Evolutionary conservation across 2,113 vertebrate genomes (phyloP).

Genomic region (Anoura caudifer): DNA sequence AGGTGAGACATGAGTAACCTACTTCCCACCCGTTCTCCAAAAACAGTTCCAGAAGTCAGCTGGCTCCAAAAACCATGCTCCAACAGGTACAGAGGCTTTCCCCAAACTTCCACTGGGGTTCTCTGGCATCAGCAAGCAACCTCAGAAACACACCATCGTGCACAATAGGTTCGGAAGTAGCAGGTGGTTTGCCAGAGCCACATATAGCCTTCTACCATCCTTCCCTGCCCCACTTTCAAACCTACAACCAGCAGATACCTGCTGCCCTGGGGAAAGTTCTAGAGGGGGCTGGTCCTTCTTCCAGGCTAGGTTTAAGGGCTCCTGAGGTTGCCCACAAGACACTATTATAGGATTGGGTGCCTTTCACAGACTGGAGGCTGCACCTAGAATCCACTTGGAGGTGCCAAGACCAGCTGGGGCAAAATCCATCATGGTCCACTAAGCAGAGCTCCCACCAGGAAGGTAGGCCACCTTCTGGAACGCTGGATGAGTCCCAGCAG

Average conservation of each 20-base stretch:
- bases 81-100: background rate
- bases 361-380: background rate
- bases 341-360: background rate
- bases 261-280: conserved; percentile 4
- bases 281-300: background rate
- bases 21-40: conserved; percentile 30
- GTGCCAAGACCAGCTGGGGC: conserved; percentile 1
- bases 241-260: conserved; percentile 12
- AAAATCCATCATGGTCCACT: conserved; percentile 10
- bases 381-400: background rate
- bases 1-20: conserved; percentile 50
- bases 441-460: conserved; percentile 16
- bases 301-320: background rate
- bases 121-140: conserved; percentile 31
- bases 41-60: conserved; percentile 27
- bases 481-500: background rate
- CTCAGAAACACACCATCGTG: conserved; percentile 17
- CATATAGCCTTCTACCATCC: background rate
- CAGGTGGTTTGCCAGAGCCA: conserved; percentile 23
- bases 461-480: conserved; percentile 10
- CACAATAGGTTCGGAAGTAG: conserved; percentile 5
- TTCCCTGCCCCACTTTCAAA: background rate
- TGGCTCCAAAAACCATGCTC: conserved; percentile 48
- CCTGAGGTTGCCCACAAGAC: background rate
- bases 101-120: conserved; percentile 27